These are phyloP conservation scores for Thomomys bottae DNA, from an alignment of 2,113 vertebrate species.

Conservation along the genomic window DNA sequence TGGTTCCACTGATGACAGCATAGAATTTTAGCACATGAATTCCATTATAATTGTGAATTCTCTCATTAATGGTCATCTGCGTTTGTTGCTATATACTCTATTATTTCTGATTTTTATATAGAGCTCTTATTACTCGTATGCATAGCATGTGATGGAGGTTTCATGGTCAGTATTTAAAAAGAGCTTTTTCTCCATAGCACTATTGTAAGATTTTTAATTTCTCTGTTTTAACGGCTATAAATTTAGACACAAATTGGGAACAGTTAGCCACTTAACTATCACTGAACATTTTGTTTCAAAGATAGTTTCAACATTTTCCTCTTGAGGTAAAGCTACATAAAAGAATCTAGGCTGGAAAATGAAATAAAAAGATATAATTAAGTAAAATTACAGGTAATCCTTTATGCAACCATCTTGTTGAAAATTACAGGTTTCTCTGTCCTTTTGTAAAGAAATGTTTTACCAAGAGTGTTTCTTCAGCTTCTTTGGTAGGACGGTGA, in stretches of 20 bases:
- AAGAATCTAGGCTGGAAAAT: conserved; percentile 41
- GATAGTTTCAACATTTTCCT: conserved; percentile 32
- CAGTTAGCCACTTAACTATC: conserved; percentile 42
- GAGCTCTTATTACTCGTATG: background rate
- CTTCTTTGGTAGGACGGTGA: conserved; percentile 13
- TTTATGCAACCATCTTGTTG: conserved; percentile 64
- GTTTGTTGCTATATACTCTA: background rate
- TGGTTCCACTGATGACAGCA: background rate
- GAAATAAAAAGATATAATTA: conserved; percentile 69
- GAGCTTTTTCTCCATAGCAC: rapidly evolving
- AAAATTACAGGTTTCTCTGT: conserved; percentile 74
- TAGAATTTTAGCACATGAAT: background rate
- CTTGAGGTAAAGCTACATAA: conserved; percentile 36
- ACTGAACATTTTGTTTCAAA: conserved; percentile 38
- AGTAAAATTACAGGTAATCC: conserved; percentile 69
- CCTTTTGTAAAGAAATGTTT: conserved; percentile 61
- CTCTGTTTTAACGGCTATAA: conserved; percentile 41
- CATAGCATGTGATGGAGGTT: background rate
- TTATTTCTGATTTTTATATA: background rate
- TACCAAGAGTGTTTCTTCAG: conserved; percentile 61
- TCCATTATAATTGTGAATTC: background rate
- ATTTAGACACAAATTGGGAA: conserved; percentile 55
- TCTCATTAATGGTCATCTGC: background rate
- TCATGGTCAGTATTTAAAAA: background rate
- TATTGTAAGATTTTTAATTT: conserved; percentile 41